These are phyloP conservation scores for Falco biarmicus DNA, from an alignment of 2,797 vertebrate genomes.

Conservation along the genomic window DNA sequence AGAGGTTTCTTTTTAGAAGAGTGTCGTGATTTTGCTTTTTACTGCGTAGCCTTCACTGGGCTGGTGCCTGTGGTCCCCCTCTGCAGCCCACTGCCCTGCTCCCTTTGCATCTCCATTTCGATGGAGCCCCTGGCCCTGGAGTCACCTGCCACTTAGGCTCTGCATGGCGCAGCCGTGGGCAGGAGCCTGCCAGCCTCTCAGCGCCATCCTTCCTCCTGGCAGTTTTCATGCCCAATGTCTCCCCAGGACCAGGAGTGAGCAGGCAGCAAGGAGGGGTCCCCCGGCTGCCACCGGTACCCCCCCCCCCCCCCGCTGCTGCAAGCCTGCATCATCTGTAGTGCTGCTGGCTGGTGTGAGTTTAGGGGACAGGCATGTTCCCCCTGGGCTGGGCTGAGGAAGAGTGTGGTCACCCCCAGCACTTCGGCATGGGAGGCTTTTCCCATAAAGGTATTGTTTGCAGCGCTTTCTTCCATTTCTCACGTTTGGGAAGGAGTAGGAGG, in stretches of 20 bases:
- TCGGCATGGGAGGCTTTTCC: neutral
- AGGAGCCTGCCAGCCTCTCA: neutral
- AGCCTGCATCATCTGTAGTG: neutral
- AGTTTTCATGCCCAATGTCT: fast-evolving
- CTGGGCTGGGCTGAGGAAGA: neutral
- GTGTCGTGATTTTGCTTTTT: neutral
- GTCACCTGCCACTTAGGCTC: fast-evolving
- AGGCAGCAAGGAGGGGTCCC: neutral
- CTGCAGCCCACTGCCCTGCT: fast-evolving
- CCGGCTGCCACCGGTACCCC: fast-evolving
- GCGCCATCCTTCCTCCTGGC: fast-evolving
- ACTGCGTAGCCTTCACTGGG: neutral
- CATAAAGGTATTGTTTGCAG: neutral
- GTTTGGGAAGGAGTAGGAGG: neutral
- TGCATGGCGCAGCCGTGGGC: fast-evolving
- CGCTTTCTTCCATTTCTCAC: neutral
- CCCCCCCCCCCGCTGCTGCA: neutral
- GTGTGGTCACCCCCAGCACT: neutral
- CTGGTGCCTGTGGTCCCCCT: neutral
- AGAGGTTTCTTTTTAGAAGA: neutral
- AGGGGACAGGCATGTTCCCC: neutral
- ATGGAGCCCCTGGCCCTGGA: neutral
- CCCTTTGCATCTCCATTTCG: neutral
- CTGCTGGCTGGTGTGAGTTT: fast-evolving
- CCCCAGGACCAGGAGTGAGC: neutral